Evolutionary conservation across 2,888 invertebrate genomes (phyloP), one percentile per base, ranked within the genome.

Genomic region (Girardia tigrina): DNA sequence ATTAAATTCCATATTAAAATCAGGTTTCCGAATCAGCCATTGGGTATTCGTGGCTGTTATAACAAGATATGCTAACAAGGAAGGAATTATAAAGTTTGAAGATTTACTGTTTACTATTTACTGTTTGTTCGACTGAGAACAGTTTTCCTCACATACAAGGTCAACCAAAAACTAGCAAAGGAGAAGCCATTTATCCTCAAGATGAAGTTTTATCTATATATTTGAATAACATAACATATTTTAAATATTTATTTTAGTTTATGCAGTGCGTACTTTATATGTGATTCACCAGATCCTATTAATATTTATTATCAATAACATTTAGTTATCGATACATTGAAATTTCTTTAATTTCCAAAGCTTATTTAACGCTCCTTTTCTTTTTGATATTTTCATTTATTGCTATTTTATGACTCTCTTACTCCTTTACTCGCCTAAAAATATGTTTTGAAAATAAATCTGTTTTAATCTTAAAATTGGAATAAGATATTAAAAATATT

Each of bases 81-180:
- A 90, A 79, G 91, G 91, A 36, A 88, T 89, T 84, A 89, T 95
- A 78, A 88, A 89, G 79, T 94, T 95, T 83, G 93, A 94, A 81
- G 94, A 94, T n/a, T n/a, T n/a, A n/a, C n/a, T n/a, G n/a, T n/a
- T 85, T 95, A 91, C 85, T 90, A 95, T 79, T 90, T 92, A 89
- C 93, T 93, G 84, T 88, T 92, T 28, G 90, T 94, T 79, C 90
- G 92, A 84, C 87, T 95, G 78, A 94, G 92, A 87, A 90, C 91
- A 74, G 93, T 93, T 91, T 91, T 95, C 82, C 92, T 80, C 26
- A 75, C 72, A 1, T 75, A 29, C 27, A 75, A 71, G 28, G 75
- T 26, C 73, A 75, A 74, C 28, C 74, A 6, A 74, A 36, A 28
- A 26, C 27, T 1, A 20, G n/a, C n/a, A 70, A 29, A 2, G 75